Conservation (phyloP, 2,797 vertebrate species). For the Anniella stebbinsi region DNA sequence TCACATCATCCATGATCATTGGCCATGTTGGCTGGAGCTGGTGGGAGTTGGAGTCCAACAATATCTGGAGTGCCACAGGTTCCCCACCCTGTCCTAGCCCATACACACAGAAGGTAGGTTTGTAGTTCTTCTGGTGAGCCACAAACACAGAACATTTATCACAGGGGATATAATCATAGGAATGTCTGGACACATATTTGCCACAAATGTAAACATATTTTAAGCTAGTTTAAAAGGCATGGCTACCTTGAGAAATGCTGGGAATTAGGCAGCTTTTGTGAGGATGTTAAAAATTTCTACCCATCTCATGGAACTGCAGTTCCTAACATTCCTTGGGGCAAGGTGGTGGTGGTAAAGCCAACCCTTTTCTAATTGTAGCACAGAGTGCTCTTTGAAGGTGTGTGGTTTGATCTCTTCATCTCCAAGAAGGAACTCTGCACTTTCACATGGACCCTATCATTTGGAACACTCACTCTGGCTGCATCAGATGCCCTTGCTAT, state of each 20-base stretch:
- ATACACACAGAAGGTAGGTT: background rate
- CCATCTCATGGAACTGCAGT: background rate
- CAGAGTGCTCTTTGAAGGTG: background rate
- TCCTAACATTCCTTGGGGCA: background rate
- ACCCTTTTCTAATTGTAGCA: background rate
- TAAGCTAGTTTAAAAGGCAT: background rate
- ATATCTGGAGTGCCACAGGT: no score
- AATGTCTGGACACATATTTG: background rate
- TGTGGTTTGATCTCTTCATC: background rate
- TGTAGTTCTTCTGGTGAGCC: background rate
- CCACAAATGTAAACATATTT: background rate
- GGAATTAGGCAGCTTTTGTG: background rate
- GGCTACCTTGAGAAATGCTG: background rate
- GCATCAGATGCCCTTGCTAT: conserved; percentile 13
- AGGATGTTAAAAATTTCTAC: background rate
- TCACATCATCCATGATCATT: no score
- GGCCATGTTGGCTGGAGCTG: no score
- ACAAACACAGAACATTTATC: background rate
- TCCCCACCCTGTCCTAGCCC: no score
- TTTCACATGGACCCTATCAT: conserved; percentile 3
- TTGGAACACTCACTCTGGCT: background rate
- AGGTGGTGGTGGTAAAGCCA: background rate
- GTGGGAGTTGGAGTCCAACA: no score
- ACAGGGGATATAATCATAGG: background rate
- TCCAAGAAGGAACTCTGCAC: background rate